A percentile compares a stretch with the other conserved stretches of the same genome.
phyloP scores from a whole-genome alignment of 2,888 invertebrate species.

The Tortricodes alternella region DNA sequence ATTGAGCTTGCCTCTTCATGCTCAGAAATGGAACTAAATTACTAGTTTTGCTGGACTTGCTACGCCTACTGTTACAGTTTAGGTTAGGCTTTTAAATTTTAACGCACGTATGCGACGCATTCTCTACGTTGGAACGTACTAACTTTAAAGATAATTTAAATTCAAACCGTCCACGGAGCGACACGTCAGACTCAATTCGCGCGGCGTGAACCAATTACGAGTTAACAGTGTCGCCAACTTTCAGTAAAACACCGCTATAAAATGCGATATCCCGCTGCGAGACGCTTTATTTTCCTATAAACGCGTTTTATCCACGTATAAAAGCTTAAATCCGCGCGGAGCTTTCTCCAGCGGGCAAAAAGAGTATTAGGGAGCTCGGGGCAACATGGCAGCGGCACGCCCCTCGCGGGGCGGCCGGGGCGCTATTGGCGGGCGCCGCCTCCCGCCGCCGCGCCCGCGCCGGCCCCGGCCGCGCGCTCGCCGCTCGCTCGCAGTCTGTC shows the following conservation, averaged over 20 bases:
- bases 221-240: slow-evolving; percentile 74
- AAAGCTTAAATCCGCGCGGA: slow-evolving; percentile 81
- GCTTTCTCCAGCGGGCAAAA: slow-evolving; percentile 80
- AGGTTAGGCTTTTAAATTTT: no score
- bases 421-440: slow-evolving; percentile 38
- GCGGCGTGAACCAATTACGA: slow-evolving; percentile 67
- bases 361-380: slow-evolving; percentile 71
- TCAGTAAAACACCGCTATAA: slow-evolving; percentile 78
- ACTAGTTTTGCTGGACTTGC: no score
- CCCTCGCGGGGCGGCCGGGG: slow-evolving; percentile 49
- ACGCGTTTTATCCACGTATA: slow-evolving; percentile 82
- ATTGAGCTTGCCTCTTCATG: no score
- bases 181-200: slow-evolving; percentile 53
- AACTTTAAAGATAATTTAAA: neutral
- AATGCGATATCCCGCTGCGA: slow-evolving; percentile 78
- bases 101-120: no score
- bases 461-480: slow-evolving; percentile 54
- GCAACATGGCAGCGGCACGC: slow-evolving; percentile 77
- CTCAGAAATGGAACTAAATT: no score
- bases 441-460: slow-evolving; percentile 46
- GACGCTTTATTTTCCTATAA: slow-evolving; percentile 81
- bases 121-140: no score
- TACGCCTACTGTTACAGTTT: no score
- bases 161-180: slow-evolving; percentile 29
- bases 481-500: slow-evolving; percentile 55